Evolutionary conservation across 2,113 vertebrate genomes (phyloP).

Genomic region (Oryzias curvinotus): DNA sequence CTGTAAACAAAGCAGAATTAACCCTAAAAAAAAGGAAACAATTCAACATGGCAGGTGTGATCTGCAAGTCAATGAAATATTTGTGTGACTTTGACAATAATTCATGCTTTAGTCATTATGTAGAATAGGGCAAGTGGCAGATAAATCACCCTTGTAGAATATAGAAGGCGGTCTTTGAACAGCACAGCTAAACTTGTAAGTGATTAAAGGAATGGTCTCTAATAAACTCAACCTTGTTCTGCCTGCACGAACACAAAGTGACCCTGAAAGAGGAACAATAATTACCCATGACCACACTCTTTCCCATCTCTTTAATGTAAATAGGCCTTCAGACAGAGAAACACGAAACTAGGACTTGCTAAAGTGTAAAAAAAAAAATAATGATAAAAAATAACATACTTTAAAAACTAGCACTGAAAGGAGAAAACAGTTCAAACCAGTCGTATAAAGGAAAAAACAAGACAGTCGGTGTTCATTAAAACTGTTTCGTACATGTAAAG

Average conservation of each 20-base stretch:
- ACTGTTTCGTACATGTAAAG: conserved; percentile 58
- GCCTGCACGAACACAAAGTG: conserved; percentile 34
- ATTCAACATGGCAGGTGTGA: conserved; percentile 59
- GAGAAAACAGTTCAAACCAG: conserved; percentile 47
- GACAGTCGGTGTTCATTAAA: conserved; percentile 59
- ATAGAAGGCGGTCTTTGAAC: conserved; percentile 48
- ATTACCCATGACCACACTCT: conserved; percentile 54
- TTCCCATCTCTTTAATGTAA: conserved; percentile 73
- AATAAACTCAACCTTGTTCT: conserved; percentile 56
- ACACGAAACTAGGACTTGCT: conserved; percentile 51
- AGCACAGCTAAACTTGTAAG: conserved; percentile 44
- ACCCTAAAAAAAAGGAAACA: conserved; percentile 57
- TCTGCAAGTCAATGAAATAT: conserved; percentile 70
- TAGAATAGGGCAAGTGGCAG: conserved; percentile 45
- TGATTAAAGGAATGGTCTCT: conserved; percentile 46
- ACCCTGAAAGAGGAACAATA: conserved; percentile 47
- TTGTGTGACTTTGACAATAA: conserved; percentile 59
- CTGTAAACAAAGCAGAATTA: conserved; percentile 65
- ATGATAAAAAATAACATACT: conserved; percentile 48
- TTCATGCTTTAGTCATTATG: conserved; percentile 68
- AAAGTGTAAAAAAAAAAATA: conserved; percentile 47
- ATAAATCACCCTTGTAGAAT: conserved; percentile 57
- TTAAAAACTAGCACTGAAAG: conserved; percentile 14
- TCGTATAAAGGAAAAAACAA: conserved; percentile 14
- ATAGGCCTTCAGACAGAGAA: conserved; percentile 62